Base-by-base conservation (phyloP, 37 sponge, comb jelly and placozoan species). In the Beroe forskalii region DNA sequence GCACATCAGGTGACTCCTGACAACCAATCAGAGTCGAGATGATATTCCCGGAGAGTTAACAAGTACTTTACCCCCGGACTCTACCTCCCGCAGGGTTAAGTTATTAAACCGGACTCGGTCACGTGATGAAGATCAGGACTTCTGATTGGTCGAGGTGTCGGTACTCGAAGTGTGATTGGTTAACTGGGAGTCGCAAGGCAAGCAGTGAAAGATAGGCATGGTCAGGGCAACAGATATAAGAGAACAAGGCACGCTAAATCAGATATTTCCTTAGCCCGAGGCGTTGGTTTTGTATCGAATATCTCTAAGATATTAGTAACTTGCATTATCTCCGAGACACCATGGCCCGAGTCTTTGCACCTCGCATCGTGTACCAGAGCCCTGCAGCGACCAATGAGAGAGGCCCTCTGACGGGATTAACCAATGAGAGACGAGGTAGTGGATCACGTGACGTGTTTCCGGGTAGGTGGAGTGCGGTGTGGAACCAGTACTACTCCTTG, bases 31-130 rank as follows among this genome's bases (percentile, higher is more conserved):
- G 86, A 41, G 55, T 1, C 3, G 4, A 41, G 86, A 37, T 42
- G 28, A 69, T 36, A 32, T 80, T 72, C 12, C 30, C 25, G 31
- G 66, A 27, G 66, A 35, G 55, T 20, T 80, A 80, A 80, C 86
- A 80, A 80, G 86, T 80, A 80, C 86, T 80, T 80, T 44, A 80
- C 86, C 86, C 86, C 86, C 55, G 1, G 55, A 25, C 4, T 44
- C 30, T 41, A 80, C 55, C 86, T 44, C 86, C 86, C 86, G 30
- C 86, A 44, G 86, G 55, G 86, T 38, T 23, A 25, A 80, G 37
- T 80, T 80, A 80, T 30, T 80, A 80, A 80, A 41, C 55, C 86
- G 22, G 8, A 20, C 86, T 8, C 37, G 55, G 27, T 80, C 86
- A 80, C 86, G 43, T 80, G 86, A 41, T 27, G 31, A 9, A 27